Conservation (phyloP, 2,797 vertebrate genomes). For the Ctenosaura bakeri region DNA sequence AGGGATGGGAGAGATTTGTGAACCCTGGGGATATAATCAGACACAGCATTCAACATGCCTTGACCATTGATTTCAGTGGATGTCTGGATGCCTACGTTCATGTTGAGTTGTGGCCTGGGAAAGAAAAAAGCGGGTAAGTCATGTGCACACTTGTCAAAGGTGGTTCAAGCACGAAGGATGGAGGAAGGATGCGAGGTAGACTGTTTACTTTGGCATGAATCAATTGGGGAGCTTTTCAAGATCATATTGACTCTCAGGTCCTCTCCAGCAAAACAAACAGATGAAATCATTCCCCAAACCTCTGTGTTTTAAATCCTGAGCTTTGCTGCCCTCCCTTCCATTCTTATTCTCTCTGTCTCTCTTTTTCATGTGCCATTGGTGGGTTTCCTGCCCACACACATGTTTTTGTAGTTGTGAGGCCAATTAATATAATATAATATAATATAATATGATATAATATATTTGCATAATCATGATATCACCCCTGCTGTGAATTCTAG, state of each 20-base stretch:
- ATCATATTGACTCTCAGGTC: conserved; percentile 51
- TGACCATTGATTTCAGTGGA: neutral
- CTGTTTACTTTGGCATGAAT: conserved; percentile 72
- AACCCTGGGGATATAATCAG: neutral
- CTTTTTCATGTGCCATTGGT: neutral
- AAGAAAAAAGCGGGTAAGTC: neutral
- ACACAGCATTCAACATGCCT: neutral
- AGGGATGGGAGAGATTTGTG: neutral
- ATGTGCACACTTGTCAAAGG: conserved; percentile 11
- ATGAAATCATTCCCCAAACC: conserved; percentile 60
- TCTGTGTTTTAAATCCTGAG: neutral
- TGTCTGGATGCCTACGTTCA: neutral
- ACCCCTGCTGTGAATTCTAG: neutral
- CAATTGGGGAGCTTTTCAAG: conserved; percentile 64
- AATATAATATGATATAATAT: too few relatives aligned
- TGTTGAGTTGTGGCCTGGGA: neutral
- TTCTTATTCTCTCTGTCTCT: neutral
- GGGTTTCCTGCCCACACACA: neutral
- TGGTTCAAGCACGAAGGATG: conserved; percentile 4
- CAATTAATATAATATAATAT: too few relatives aligned
- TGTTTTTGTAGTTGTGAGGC: too few relatives aligned
- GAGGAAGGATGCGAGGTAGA: conserved; percentile 46
- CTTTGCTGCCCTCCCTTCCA: neutral
- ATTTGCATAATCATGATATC: neutral
- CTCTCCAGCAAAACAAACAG: conserved; percentile 54